Percentiles rank a stretch among this genome's conserved stretches.
phyloP scores from a whole-genome alignment of 2,113 vertebrate species.

The Lophius piscatorius region DNA sequence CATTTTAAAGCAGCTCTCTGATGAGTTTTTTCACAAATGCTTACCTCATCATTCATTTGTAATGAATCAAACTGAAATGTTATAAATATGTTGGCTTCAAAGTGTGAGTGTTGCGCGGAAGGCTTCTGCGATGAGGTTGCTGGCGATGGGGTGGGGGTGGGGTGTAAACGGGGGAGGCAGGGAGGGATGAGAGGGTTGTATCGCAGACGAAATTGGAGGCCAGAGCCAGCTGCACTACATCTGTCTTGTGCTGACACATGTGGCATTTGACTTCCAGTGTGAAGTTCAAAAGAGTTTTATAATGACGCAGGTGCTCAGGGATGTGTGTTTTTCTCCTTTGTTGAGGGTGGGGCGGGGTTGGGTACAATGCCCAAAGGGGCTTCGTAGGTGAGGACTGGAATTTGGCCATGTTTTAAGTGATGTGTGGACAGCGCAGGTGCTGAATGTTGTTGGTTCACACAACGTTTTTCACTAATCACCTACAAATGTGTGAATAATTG shows the following conservation, averaged over 20 bases:
- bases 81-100: too few species aligned
- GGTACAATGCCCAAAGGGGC: slow-evolving; percentile 12
- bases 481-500: background rate
- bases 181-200: slow-evolving; percentile 19
- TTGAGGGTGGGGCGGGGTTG: slow-evolving; percentile 28
- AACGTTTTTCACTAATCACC: background rate
- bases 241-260: slow-evolving; percentile 82
- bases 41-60: too few species aligned
- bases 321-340: slow-evolving; percentile 58
- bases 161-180: background rate
- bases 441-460: slow-evolving; percentile 1
- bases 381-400: slow-evolving; percentile 58
- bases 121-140: slow-evolving; percentile 24
- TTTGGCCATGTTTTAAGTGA: slow-evolving; percentile 29
- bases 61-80: too few species aligned
- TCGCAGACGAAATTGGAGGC: slow-evolving; percentile 71
- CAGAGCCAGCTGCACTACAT: slow-evolving; percentile 81
- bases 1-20: too few species aligned
- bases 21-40: too few species aligned
- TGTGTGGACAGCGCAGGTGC: slow-evolving; percentile 37
- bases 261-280: slow-evolving; percentile 82
- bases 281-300: slow-evolving; percentile 83
- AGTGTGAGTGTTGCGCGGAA: slow-evolving; percentile 47
- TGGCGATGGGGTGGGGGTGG: slow-evolving; percentile 16
- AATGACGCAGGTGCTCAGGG: slow-evolving; percentile 80